A percentile compares a stretch with the other conserved stretches of the same genome.
Evolutionary conservation across 2,888 invertebrate genomes (phyloP).

Genomic region (Meiosimyza decipiens): DNA sequence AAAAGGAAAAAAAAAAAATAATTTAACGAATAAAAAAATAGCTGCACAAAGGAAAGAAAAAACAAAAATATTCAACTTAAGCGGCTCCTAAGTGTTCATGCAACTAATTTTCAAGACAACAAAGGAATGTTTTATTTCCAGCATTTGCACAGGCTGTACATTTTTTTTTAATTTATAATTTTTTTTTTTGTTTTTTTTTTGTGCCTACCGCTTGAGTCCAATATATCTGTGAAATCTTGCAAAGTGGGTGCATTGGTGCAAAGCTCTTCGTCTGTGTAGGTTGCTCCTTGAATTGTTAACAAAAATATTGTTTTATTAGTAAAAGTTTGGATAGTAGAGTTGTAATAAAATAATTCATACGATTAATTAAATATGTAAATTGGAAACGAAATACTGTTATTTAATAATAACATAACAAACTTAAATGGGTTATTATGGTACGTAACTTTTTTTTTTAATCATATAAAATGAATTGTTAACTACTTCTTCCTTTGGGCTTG

Average conservation of each 20-base stretch:
- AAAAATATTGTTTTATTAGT: conserved; percentile 13
- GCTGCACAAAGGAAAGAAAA: neutral
- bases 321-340: neutral
- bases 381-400: neutral
- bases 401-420: neutral
- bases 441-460: no score
- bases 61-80: conserved; percentile 3
- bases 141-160: no score
- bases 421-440: no score
- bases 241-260: conserved; percentile 65
- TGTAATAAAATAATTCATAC: neutral
- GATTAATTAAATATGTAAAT: neutral
- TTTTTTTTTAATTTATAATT: no score
- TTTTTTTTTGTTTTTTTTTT: conserved; percentile 24
- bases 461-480: no score
- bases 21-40: no score
- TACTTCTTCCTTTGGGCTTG: no score
- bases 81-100: no score
- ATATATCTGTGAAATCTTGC: conserved; percentile 67
- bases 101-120: neutral
- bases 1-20: neutral
- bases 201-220: conserved; percentile 69
- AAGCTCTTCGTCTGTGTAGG: conserved; percentile 54
- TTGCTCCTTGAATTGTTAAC: conserved; percentile 44
- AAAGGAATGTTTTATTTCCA: conserved; percentile 1